Percentiles rank a stretch among this genome's conserved stretches.
Evolutionary conservation across 1,140 invertebrate species (phyloP).

Genomic region (Drosophila cardini): DNA sequence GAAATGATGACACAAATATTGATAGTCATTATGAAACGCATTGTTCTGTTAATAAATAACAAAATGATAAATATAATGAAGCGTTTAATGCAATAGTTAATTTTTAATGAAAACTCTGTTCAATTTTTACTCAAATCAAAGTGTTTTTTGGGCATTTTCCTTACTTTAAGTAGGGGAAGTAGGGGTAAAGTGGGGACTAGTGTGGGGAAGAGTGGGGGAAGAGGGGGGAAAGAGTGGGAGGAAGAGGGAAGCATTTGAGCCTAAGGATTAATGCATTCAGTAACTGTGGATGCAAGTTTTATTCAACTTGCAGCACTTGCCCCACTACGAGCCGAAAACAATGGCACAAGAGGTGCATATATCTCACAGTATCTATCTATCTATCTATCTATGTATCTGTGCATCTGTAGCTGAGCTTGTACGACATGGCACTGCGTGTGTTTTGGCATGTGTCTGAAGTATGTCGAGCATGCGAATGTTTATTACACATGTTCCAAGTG

Average conservation of each 20-base stretch:
- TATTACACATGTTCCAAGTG: conserved; percentile 42
- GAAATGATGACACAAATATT: no score
- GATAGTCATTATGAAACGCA: no score
- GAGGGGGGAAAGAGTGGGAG: no score
- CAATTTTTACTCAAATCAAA: no score
- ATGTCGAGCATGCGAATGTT: conserved; percentile 47
- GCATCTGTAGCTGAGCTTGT: conserved; percentile 23
- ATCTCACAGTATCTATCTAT: conserved; percentile 7
- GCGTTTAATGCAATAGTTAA: no score
- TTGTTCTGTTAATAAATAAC: no score
- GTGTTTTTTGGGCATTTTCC: no score
- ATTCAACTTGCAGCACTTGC: conserved; percentile 8
- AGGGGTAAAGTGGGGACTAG: no score
- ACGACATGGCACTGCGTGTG: conserved; percentile 37
- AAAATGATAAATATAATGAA: no score
- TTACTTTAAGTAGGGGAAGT: no score
- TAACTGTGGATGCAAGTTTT: conserved; percentile 1
- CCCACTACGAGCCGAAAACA: conserved; percentile 8
- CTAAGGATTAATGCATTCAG: conserved; percentile 16
- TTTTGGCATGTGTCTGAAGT: conserved; percentile 41
- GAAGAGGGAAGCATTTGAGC: background rate
- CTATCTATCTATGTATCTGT: conserved; percentile 1
- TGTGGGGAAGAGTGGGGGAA: background rate
- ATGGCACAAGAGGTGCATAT: background rate
- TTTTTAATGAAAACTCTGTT: no score